Percentiles rank a stretch among this genome's conserved stretches.
Conservation (phyloP, 2,113 vertebrate genomes). For the Trochalopteron elliotii region DNA sequence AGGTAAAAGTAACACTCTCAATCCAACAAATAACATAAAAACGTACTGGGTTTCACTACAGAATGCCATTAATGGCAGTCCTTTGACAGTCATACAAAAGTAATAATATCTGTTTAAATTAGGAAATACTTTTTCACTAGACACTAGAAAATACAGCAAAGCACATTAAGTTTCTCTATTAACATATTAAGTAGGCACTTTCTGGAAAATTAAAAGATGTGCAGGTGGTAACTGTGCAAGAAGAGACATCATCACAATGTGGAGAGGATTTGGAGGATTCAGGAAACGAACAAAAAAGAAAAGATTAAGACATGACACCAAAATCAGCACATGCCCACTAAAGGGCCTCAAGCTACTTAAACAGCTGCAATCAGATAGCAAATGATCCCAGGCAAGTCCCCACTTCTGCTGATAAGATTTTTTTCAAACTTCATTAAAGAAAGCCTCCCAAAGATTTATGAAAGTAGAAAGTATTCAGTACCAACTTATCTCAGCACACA, state of each 20-base stretch:
- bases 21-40: neutral
- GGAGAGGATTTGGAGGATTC: neutral
- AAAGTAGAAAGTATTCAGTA: neutral
- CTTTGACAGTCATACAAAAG: neutral
- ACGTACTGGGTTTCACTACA: neutral
- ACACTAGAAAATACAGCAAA: neutral
- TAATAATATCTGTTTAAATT: neutral
- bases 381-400: neutral
- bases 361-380: neutral
- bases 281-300: neutral
- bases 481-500: neutral
- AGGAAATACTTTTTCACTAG: neutral
- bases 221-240: neutral
- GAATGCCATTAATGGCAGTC: neutral
- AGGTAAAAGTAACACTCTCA: neutral
- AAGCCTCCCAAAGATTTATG: neutral
- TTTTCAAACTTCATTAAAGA: neutral
- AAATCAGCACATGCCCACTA: accelerated
- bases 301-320: neutral
- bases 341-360: neutral
- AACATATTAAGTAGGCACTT: neutral
- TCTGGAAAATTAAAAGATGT: neutral
- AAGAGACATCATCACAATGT: neutral
- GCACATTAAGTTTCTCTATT: neutral
- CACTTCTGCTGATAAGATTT: neutral